Percentiles rank a stretch among this genome's conserved stretches.
Conservation (phyloP, 1,140 invertebrate species). For the Globodera ellingtonae region DNA sequence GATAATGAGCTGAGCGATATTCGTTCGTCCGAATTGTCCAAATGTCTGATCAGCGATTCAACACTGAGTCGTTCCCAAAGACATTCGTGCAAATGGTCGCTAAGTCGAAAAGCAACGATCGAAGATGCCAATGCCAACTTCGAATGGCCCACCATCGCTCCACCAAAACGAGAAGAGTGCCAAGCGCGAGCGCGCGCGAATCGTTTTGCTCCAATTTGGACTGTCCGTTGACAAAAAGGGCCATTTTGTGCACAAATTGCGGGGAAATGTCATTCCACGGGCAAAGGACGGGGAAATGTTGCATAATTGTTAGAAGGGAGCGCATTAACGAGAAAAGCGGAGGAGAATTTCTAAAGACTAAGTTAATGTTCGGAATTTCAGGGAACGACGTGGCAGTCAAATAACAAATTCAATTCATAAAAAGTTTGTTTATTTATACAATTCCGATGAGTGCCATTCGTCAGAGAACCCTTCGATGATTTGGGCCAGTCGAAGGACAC, state of each 20-base stretch:
- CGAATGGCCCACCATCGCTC: slow-evolving; percentile 27
- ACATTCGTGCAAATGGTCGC: slow-evolving; percentile 29
- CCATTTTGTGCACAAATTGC: slow-evolving; percentile 45
- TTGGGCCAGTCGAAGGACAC: slow-evolving; percentile 34
- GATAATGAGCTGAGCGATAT: slow-evolving; percentile 40
- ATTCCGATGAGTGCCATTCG: slow-evolving; percentile 36
- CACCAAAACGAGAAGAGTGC: slow-evolving; percentile 44
- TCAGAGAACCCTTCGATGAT: slow-evolving; percentile 39
- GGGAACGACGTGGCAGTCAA: too few species aligned
- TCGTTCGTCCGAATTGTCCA: slow-evolving; percentile 54
- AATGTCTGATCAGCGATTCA: slow-evolving; percentile 50
- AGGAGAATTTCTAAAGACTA: not conserved
- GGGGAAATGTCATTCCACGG: slow-evolving; percentile 37
- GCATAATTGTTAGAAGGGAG: slow-evolving; percentile 13
- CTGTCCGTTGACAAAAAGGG: slow-evolving; percentile 41
- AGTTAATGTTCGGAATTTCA: not conserved
- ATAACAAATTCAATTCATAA: not conserved
- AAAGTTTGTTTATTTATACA: slow-evolving; percentile 8
- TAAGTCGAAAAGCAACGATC: not conserved
- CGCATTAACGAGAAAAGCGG: slow-evolving; percentile 9
- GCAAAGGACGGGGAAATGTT: slow-evolving; percentile 18
- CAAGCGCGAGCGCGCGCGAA: slow-evolving; percentile 43
- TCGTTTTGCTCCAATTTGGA: slow-evolving; percentile 54
- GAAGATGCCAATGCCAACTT: slow-evolving; percentile 13
- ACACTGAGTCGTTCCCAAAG: slow-evolving; percentile 45